A percentile compares a stretch with the other conserved stretches of the same genome.
phyloP scores from a whole-genome alignment of 2,888 invertebrate species.

The Protophormia terraenovae region DNA sequence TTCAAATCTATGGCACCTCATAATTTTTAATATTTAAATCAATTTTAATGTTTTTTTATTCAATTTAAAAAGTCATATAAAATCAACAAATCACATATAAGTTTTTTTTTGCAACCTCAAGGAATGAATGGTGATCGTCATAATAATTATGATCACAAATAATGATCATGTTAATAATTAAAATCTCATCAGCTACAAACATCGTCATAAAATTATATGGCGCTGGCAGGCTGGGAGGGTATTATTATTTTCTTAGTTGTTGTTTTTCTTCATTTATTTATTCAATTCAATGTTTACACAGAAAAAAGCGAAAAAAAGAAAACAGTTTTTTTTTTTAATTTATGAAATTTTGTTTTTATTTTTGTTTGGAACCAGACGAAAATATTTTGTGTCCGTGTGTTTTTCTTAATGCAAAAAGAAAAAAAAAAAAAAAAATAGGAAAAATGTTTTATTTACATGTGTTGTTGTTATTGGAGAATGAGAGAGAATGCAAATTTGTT shows the following conservation, averaged over 20 bases:
- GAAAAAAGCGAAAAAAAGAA: not conserved
- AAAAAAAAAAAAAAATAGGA: too few species aligned
- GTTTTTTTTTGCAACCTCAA: conserved; percentile 1
- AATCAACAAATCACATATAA: not conserved
- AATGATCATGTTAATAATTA: conserved; percentile 5
- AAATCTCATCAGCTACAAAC: not conserved
- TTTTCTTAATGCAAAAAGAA: not conserved
- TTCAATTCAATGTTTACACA: conserved; percentile 27
- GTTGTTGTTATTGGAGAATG: too few species aligned
- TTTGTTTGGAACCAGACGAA: not conserved
- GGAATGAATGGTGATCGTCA: conserved; percentile 19
- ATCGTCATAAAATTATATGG: conserved; percentile 27
- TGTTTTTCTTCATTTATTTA: not conserved
- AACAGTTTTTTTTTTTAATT: not conserved
- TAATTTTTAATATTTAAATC: not conserved
- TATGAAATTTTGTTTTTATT: not conserved
- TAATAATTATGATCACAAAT: not conserved
- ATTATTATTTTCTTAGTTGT: not conserved
- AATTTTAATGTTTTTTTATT: not conserved
- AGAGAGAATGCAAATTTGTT: too few species aligned
- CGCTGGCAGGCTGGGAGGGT: not conserved
- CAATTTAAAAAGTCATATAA: not conserved
- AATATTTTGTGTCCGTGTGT: not conserved
- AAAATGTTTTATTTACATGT: not conserved
- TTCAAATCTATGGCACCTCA: not conserved